Evolutionary conservation across 1,140 invertebrate genomes (phyloP), one percentile per base, ranked within the genome.

Genomic region (Thaumatotibia leucotreta): DNA sequence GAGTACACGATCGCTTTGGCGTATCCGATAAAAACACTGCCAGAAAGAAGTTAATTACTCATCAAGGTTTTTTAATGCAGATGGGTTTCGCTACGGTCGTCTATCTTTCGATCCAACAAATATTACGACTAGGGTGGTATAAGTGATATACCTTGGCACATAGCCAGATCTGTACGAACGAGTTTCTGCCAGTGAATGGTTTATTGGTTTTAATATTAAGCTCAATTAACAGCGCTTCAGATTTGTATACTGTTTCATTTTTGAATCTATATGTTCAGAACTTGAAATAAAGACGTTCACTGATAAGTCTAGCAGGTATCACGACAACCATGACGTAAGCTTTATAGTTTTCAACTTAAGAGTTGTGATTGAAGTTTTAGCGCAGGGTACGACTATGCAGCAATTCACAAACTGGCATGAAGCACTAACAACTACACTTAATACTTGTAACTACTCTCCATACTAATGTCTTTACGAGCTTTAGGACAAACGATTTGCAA

Each of bases 151-250:
- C 17, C 20, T 63, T 75, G 73, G 73, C 73, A 66, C 2, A 5
- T 0, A 27, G 70, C 73, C 73, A 75, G 61, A 61, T 31, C 50
- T 67, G 68, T 45, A 45, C 39, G 39, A 20, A 20, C 14, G 5
- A 20, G 39, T 45, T 45, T 66, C 54, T 20, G 61, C 61, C 33
- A 32, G 64, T 45, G 39, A 14, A 45, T 45, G 20, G 39, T 45
- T 45, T 45, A 8, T 17, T 20, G 39, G 14, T 17, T 45, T 45
- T 45, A 9, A 20, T 39, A 17, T 14, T 9, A 45, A 45, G n/a
- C 14, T 11, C 17, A 39, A 39, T 39, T 39, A 39, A 39, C 9
- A 39, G 35, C 35, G n/a, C n/a, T 39, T 17, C 14, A 39, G 10
- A 10, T 14, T 14, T 1, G 9, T 10, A 0, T n/a, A n/a, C n/a